Base-by-base conservation (phyloP, 1,140 invertebrate genomes). In the Macrostomum lignano region DNA sequence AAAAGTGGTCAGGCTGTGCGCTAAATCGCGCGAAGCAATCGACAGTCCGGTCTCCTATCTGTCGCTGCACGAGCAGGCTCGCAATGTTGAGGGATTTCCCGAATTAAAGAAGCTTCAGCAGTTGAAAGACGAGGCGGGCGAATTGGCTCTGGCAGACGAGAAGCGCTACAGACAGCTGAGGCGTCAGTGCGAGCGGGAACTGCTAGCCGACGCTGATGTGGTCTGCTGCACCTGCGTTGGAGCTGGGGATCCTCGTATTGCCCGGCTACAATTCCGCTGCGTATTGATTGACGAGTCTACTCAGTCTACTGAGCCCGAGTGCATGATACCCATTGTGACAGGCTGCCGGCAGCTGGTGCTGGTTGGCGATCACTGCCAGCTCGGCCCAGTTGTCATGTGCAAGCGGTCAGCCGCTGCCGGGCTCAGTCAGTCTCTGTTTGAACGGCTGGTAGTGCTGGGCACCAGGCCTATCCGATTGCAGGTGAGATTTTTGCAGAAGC, bases 201-300 rank as follows among this genome's bases (percentile, higher is more conserved):
- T 96, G 1, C 54, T 98, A 28, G 37, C 55, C 51, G 42, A 53
- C 10, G 91, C 91, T 11, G 88, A 98, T 58, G 91, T 98, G 0
- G 86, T 98, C 31, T 96, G 88, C 45, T 94, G 84, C 46, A 98
- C 91, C 0, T 96, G 88, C 57, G 86, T 98, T 0, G 84, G 84
- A 22, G 84, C 91, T 9, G 88, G 91, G 2, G 91, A 98, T 61
- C 76, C 78, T 0, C 60, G 88, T 15, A 52, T 98, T 2, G 68
- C 72, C 3, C 66, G 79, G 20, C 68, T 94, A 39, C 78, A 91
- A 44, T 96, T 96, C 56, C 72, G 82, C 42, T 86, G 81, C 4
- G 93, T 96, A 36, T 65, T 98, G 0, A 94, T 98, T 39, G 91
- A 98, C 51, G 91, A 98, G 55, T 86, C 81, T 41, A 60, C 62